Base-by-base conservation (phyloP, 1,140 invertebrate species). In the Lucilia sericata region DNA sequence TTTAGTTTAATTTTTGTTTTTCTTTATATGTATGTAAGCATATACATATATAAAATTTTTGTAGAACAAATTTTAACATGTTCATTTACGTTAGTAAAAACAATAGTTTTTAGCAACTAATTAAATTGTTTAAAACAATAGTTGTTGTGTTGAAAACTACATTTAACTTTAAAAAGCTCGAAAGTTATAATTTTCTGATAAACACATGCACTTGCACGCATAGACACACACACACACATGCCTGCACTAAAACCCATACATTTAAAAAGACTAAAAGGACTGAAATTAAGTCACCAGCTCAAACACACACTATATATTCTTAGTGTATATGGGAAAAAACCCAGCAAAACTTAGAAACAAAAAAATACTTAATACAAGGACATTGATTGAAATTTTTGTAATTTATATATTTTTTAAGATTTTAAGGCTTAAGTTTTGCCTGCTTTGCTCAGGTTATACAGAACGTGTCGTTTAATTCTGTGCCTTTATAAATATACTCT, bases 171-270 rank as follows among this genome's bases (percentile, higher is more conserved):
- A 21, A 49, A 80, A 80, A 80, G 76, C 76, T 80, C 21, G n/a
- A 83, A 74, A 47, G 76, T 81, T 84, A 83, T 83, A 49, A 74
- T 51, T 75, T 74, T 74, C 30, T 74, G 74, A 83, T 74, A 47
- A 75, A 74, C 30, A 30, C 36, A 80, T 13, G 70, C 60, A 83
- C 82, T 42, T 70, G 60, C 60, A 83, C 82, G 42, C 70, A 30
- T 21, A 84, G 13, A 60, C 25, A 78, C 3, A 65, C 42, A 60
- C n/a, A 19, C 83, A 65, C 7, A 80, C 21, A 80, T n/a, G 3
- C 7, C 17, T 84, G 17, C 13, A 60, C 21, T 34, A 65, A 65
- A 25, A 82, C 42, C 42, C 13, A 12, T 25, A 78, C 25, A 78
- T 19, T 34, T n/a, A 42, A 55, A 17, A 55, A 10, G 4, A 55